Evolutionary conservation across 2,797 vertebrate species (phyloP).

Genomic region (Parauchenoglanis ngamensis): DNA sequence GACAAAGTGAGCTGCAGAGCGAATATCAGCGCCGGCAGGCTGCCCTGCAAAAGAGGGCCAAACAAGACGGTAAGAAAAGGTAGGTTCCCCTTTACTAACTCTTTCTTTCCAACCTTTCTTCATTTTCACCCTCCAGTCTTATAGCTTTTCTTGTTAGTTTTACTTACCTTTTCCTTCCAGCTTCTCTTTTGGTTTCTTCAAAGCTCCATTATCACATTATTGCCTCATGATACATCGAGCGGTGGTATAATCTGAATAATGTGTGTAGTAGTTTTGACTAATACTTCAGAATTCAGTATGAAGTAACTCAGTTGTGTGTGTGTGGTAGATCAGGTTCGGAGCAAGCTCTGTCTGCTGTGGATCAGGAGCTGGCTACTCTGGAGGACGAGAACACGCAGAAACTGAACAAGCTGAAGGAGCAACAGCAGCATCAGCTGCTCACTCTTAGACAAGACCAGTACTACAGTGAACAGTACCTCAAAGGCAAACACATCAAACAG

Average conservation of each 20-base stretch:
- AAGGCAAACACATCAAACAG: slow-evolving; percentile 94
- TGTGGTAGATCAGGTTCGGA: slow-evolving; percentile 88
- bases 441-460: slow-evolving; percentile 95
- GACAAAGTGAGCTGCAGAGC: slow-evolving; percentile 85
- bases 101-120: neutral
- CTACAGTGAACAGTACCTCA: slow-evolving; percentile 97
- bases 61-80: slow-evolving; percentile 94
- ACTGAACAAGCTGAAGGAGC: slow-evolving; percentile 88
- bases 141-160: neutral
- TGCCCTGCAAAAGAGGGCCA: slow-evolving; percentile 85
- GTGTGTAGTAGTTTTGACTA: neutral
- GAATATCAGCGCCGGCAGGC: slow-evolving; percentile 85
- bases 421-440: slow-evolving; percentile 92
- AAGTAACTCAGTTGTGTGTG: slow-evolving; percentile 15
- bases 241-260: neutral
- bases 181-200: neutral
- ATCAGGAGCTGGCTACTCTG: slow-evolving; percentile 87
- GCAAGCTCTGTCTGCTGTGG: slow-evolving; percentile 80
- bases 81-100: slow-evolving; percentile 67
- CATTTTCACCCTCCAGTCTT: neutral
- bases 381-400: slow-evolving; percentile 87
- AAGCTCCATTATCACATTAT: neutral
- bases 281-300: neutral
- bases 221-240: neutral
- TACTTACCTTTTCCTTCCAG: neutral